These are phyloP conservation scores for Bombus pyrosoma DNA, from an alignment of 1,140 invertebrate genomes.

Conservation along the genomic window DNA sequence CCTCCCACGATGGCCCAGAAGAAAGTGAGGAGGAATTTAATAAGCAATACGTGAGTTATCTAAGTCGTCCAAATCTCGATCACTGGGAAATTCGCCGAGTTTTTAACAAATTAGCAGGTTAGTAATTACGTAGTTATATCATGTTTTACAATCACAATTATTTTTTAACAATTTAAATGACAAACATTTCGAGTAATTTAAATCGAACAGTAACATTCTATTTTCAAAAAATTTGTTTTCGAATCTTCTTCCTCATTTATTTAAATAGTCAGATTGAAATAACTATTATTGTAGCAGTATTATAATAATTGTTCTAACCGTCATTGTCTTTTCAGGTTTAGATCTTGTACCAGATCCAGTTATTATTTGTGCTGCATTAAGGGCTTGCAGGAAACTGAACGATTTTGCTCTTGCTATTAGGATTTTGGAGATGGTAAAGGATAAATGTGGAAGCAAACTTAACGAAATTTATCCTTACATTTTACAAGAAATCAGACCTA, in stretches of 20 bases:
- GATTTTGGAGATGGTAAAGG: slow-evolving; percentile 95
- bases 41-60: slow-evolving; percentile 91
- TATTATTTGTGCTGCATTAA: slow-evolving; percentile 95
- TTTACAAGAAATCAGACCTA: slow-evolving; percentile 96
- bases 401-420: slow-evolving; percentile 96
- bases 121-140: slow-evolving; percentile 20
- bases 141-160: background rate
- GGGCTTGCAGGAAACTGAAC: slow-evolving; percentile 96
- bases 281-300: background rate
- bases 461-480: slow-evolving; percentile 96
- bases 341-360: slow-evolving; percentile 98
- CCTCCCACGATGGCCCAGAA: slow-evolving; percentile 70
- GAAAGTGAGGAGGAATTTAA: slow-evolving; percentile 89
- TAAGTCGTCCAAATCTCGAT: slow-evolving; percentile 95
- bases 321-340: slow-evolving; percentile 84
- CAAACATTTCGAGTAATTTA: background rate
- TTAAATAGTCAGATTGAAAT: background rate
- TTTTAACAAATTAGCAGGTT: slow-evolving; percentile 88
- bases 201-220: background rate
- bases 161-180: background rate
- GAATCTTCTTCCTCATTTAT: background rate
- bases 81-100: slow-evolving; percentile 97
- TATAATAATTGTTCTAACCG: background rate
- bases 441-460: slow-evolving; percentile 92
- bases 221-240: background rate